Evolutionary conservation across 2,113 vertebrate genomes (phyloP).

Genomic region (Cinclus mexicanus): DNA sequence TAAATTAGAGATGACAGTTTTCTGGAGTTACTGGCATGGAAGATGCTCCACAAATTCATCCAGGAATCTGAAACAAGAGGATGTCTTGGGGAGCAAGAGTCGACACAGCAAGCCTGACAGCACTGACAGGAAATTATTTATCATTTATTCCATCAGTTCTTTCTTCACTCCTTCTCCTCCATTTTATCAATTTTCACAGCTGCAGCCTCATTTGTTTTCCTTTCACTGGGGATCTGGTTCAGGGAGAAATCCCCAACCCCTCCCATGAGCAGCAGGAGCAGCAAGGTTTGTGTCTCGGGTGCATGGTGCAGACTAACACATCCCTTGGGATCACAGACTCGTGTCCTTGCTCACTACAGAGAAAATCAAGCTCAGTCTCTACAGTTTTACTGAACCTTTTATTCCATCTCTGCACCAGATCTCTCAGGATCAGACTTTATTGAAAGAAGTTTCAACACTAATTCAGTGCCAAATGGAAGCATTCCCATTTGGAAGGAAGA

Average conservation of each 20-base stretch:
- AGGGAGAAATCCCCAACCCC: not conserved
- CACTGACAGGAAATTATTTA: not conserved
- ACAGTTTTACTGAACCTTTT: not conserved
- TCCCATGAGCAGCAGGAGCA: not conserved
- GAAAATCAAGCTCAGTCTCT: not conserved
- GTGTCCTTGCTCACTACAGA: not conserved
- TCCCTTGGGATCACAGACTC: not conserved
- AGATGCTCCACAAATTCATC: not conserved
- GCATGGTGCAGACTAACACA: not conserved
- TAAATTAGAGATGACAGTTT: not conserved
- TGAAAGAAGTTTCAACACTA: not conserved
- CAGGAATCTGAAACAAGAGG: not conserved
- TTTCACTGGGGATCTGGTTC: not conserved
- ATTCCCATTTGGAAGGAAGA: not conserved
- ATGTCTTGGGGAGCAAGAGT: not conserved
- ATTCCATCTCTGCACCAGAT: not conserved
- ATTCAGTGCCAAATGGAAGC: not conserved
- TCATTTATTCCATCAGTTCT: not conserved
- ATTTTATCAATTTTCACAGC: not conserved
- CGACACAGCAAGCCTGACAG: not conserved
- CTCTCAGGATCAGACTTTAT: not conserved
- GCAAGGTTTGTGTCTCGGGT: not conserved
- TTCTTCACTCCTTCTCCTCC: not conserved
- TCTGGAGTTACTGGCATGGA: not conserved
- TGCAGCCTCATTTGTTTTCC: not conserved